Conservation (phyloP, 2,888 invertebrate species). For the Entomobrya multifasciata region DNA sequence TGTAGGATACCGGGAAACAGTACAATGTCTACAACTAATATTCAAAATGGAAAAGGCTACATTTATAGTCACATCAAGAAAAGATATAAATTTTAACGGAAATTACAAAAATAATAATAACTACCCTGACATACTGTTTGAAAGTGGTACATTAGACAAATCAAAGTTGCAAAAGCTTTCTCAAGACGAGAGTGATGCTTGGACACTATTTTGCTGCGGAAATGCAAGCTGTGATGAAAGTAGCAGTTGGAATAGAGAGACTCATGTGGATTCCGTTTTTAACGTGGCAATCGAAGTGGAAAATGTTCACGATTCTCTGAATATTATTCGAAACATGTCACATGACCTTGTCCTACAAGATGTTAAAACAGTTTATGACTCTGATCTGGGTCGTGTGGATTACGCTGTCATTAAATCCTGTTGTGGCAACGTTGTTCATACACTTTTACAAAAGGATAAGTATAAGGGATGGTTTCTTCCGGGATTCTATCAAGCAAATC, state of each 20-base stretch:
- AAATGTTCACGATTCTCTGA: constrained; percentile 75
- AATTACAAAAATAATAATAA: constrained; percentile 47
- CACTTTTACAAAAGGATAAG: constrained; percentile 81
- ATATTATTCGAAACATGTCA: constrained; percentile 65
- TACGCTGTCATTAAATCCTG: constrained; percentile 81
- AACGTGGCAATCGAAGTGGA: constrained; percentile 82
- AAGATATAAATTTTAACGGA: constrained; percentile 23
- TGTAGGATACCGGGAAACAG: constrained; percentile 74
- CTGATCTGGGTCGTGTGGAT: constrained; percentile 80
- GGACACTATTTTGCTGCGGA: constrained; percentile 78
- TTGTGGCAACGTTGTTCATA: constrained; percentile 82
- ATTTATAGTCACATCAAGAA: constrained; percentile 80
- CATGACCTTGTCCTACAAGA: constrained; percentile 80
- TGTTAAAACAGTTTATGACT: constrained; percentile 76
- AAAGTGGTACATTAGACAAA: constrained; percentile 39
- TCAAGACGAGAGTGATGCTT: constrained; percentile 72
- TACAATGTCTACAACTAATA: constrained; percentile 80
- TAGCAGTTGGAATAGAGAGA: neutral
- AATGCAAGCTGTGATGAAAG: neutral
- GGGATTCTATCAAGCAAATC: constrained; percentile 80
- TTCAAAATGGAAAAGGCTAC: constrained; percentile 80
- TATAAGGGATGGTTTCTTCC: constrained; percentile 82
- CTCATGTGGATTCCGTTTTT: constrained; percentile 81
- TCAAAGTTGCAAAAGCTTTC: constrained; percentile 12
- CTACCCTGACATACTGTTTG: constrained; percentile 62